Conservation (phyloP, 1,140 invertebrate genomes). For the Drosophila sproati region DNA sequence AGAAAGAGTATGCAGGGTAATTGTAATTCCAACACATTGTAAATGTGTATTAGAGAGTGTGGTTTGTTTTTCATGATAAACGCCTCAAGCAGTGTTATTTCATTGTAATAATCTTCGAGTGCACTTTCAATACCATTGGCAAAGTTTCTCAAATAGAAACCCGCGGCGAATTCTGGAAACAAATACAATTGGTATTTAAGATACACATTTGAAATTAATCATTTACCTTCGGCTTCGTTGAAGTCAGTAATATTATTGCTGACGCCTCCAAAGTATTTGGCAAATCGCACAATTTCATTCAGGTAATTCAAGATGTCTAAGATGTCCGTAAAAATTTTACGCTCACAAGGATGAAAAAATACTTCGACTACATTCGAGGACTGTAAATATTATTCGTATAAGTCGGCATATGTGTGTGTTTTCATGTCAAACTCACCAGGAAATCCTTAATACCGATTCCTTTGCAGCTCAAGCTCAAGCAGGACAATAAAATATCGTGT, state of each 20-base stretch:
- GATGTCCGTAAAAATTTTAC: constrained; percentile 68
- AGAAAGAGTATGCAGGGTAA: constrained; percentile 85
- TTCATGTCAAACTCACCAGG: constrained; percentile 48
- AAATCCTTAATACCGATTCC: constrained; percentile 56
- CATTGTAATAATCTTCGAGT: constrained; percentile 86
- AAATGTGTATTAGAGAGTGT: constrained; percentile 85
- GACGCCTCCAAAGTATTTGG: constrained; percentile 34
- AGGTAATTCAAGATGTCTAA: constrained; percentile 57
- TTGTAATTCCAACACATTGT: constrained; percentile 86
- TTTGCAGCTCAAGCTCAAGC: constrained; percentile 57
- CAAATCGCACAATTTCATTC: constrained; percentile 66
- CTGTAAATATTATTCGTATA: constrained; percentile 17
- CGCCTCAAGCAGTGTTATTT: constrained; percentile 86
- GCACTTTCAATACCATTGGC: constrained; percentile 87
- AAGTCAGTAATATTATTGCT: constrained; percentile 8
- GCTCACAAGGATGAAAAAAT: constrained; percentile 79
- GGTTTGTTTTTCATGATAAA: constrained; percentile 85
- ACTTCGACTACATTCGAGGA: constrained; percentile 40
- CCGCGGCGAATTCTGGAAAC: constrained; percentile 58
- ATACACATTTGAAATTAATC: neutral
- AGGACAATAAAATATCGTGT: constrained; percentile 73
- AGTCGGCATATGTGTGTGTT: neutral
- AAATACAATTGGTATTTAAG: neutral
- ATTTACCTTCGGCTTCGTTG: constrained; percentile 19
- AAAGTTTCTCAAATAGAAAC: constrained; percentile 87